Evolutionary conservation across 1,140 invertebrate genomes (phyloP), one percentile per base, ranked within the genome.

Genomic region (Aphaenogaster rudis): DNA sequence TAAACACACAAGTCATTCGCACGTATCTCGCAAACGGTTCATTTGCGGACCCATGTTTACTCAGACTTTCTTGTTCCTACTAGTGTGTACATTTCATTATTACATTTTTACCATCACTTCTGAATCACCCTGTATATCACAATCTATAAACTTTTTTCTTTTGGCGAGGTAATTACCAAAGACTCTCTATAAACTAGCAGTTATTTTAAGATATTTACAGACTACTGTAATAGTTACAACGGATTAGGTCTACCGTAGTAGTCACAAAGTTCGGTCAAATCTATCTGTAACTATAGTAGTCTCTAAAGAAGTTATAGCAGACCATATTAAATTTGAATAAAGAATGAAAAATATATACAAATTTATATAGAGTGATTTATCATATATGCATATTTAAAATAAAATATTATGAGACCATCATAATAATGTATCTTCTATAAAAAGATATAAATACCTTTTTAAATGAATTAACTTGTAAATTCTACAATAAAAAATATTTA

Each of bases 401-500:
- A 6, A 63, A 63, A 63, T 63, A 28, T 36, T 36, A 13, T 52
- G 13, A 11, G 28, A 63, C 8, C 11, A 8, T 52, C 7, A 11
- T 33, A 54, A 52, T n/a, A 52, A 74, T 2, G 9, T 2, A 52
- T 74, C 1, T 76, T 39, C 17, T 13, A 39, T 57, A 42, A 57
- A 76, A n/a, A 36, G 9, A 76, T n/a, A 72, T 28, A 52, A 36
- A 15, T 57, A 57, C 13, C 3, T 45, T 21, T 74, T 39, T 15
- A 54, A 21, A 39, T 15, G 3, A 54, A 57, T 54, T 74, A 57
- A 28, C 28, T 28, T 28, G 28, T 28, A 28, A 28, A 74, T 9
- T 54, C 28, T 45, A n/a, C 17, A 17, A 77, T 77, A 77, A 77
- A 45, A 78, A 2, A 77, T 61, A 77, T 77, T 45, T 45, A 45